Evolutionary conservation across 2,113 vertebrate genomes (phyloP), one percentile per base, ranked within the genome.

Genomic region (Oophaga pumilio): DNA sequence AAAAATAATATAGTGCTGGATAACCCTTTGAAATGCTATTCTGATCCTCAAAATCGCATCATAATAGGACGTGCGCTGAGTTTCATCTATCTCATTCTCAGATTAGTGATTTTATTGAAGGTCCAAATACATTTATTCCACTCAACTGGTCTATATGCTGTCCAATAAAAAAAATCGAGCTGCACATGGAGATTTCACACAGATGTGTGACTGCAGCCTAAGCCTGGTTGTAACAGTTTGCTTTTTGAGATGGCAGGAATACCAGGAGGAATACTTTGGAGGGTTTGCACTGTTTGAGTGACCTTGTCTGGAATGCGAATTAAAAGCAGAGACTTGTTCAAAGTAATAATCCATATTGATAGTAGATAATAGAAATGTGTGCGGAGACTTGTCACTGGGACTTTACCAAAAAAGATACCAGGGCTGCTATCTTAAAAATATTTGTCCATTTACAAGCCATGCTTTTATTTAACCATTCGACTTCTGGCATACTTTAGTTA

Each of bases 241-340:
- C 26, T 3, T 5, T 50, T 22, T 66, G 22, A 80, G 57, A 33
- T 18, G 28, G 28, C 20, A 14, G 52, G 60, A 73, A 74, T 84
- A 52, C n/a, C 82, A 33, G 24, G 9, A 57, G 15, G 82, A 57
- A 84, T 84, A 59, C 52, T 84, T 73, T 10, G 43, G 82, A 84
- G 66, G 66, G 68, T 84, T 84, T 73, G 68, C 66, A 59, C 6
- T 84, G 68, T 74, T n/a, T 26, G 81, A 64, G 59, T 83, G 56
- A 83, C 64, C 62, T 68, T 53, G 62, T 50, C 52, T 74, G 66
- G 68, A 71, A 84, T 74, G 82, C 49, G 59, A 17, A 74, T 74
- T 53, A n/a, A 84, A 73, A 73, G 59, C 74, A 84, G 43, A 33
- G 26, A 26, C 49, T 57, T 22, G 68, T 4, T 28, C 52, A 20